These are phyloP conservation scores for Cyclophora punctaria DNA, from an alignment of 2,888 invertebrate species.

Conservation along the genomic window DNA sequence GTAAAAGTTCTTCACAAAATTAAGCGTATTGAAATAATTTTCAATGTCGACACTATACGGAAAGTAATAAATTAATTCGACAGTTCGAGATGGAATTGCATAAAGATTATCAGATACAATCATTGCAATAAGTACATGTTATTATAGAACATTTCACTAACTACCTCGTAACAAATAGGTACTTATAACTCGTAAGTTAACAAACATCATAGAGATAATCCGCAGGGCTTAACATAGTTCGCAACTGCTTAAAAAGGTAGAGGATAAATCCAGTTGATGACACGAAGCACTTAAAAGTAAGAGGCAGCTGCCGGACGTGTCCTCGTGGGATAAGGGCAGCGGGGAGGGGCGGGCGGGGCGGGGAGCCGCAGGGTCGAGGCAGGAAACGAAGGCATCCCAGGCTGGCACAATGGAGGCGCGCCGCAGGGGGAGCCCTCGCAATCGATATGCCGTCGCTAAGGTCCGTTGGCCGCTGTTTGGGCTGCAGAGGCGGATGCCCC, in stretches of 20 bases:
- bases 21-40: no score
- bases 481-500: slow-evolving; percentile 72
- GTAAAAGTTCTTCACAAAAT: no score
- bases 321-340: slow-evolving; percentile 35
- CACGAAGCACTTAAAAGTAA: slow-evolving; percentile 34
- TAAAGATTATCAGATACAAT: no score
- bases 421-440: slow-evolving; percentile 75
- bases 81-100: no score
- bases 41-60: no score
- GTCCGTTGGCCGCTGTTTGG: slow-evolving; percentile 73
- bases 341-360: slow-evolving; percentile 30
- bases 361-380: slow-evolving; percentile 45
- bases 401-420: slow-evolving; percentile 69
- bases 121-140: no score
- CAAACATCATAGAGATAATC: neutral
- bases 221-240: slow-evolving; percentile 1
- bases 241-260: slow-evolving; percentile 9
- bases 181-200: no score
- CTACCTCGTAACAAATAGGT: no score
- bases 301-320: slow-evolving; percentile 60
- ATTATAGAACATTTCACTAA: no score
- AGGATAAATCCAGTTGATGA: slow-evolving; percentile 16
- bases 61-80: no score
- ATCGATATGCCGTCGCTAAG: slow-evolving; percentile 76
- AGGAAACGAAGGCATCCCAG: slow-evolving; percentile 72